Evolutionary conservation across 1,140 invertebrate species (phyloP).

Genomic region (Argopecten irradians): DNA sequence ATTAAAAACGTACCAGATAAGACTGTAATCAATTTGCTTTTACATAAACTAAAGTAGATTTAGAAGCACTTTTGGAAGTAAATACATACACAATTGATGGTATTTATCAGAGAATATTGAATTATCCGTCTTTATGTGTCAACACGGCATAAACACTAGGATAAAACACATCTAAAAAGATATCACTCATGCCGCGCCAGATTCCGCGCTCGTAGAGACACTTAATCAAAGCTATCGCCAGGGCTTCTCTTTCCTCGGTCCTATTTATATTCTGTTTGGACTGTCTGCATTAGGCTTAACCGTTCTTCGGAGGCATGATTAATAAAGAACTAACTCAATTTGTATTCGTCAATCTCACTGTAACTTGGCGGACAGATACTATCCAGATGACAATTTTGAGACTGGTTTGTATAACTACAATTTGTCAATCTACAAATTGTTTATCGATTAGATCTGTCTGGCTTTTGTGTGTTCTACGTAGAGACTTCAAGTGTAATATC

Average conservation of each 20-base stretch:
- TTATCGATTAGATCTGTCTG: constrained; percentile 1
- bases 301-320: constrained; percentile 14
- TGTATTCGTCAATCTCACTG: constrained; percentile 21
- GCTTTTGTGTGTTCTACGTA: constrained; percentile 21
- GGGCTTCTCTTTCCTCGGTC: not conserved
- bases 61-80: not conserved
- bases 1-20: not conserved
- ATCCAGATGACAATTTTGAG: constrained; percentile 16
- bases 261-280: not conserved
- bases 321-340: constrained; percentile 12
- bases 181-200: constrained; percentile 12
- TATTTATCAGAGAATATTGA: constrained; percentile 4
- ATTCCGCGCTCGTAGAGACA: not conserved
- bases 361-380: constrained; percentile 7
- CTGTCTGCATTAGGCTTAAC: constrained; percentile 5
- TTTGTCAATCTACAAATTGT: constrained; percentile 22
- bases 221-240: constrained; percentile 15
- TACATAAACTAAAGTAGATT: not conserved
- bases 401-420: constrained; percentile 22
- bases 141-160: not conserved
- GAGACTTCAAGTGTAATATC: not conserved
- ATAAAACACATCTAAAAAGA: constrained; percentile 12
- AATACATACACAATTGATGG: not conserved
- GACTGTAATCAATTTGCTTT: not conserved
- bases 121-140: not conserved